These are phyloP conservation scores for Leptopilina boulardi DNA, from an alignment of 1,140 invertebrate genomes.

Conservation along the genomic window DNA sequence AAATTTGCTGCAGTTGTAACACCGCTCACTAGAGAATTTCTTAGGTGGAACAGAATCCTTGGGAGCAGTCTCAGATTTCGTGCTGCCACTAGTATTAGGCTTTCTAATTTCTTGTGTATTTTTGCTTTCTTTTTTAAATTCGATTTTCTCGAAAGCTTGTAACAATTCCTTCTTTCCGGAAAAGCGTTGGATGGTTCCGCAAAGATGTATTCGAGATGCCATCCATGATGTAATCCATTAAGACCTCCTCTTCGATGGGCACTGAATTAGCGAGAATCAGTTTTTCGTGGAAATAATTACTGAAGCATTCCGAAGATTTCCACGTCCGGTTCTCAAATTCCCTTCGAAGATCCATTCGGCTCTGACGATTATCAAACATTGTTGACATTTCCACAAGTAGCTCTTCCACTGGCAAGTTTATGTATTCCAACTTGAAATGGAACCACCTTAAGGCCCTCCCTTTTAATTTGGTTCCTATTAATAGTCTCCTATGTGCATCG, in stretches of 20 bases:
- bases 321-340: conserved; percentile 42
- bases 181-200: conserved; percentile 43
- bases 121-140: not conserved
- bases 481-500: conserved; percentile 2
- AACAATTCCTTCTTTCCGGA: not conserved
- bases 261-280: conserved; percentile 45
- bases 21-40: not conserved
- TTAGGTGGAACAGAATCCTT: not conserved
- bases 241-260: conserved; percentile 46
- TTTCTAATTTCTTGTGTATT: not conserved
- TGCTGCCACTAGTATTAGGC: not conserved
- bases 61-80: not conserved
- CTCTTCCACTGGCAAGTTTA: conserved; percentile 2
- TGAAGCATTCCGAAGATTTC: conserved; percentile 42
- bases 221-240: conserved; percentile 54
- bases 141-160: not conserved
- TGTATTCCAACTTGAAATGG: conserved; percentile 39
- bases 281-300: conserved; percentile 52
- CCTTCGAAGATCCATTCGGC: conserved; percentile 29
- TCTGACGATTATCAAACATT: conserved; percentile 40
- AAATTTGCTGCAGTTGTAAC: not conserved
- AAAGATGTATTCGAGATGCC: conserved; percentile 45
- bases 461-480: conserved; percentile 36
- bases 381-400: conserved; percentile 39
- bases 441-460: conserved; percentile 41